Base-by-base conservation (phyloP, 1,140 invertebrate species). In the Drosophila dunni region DNA sequence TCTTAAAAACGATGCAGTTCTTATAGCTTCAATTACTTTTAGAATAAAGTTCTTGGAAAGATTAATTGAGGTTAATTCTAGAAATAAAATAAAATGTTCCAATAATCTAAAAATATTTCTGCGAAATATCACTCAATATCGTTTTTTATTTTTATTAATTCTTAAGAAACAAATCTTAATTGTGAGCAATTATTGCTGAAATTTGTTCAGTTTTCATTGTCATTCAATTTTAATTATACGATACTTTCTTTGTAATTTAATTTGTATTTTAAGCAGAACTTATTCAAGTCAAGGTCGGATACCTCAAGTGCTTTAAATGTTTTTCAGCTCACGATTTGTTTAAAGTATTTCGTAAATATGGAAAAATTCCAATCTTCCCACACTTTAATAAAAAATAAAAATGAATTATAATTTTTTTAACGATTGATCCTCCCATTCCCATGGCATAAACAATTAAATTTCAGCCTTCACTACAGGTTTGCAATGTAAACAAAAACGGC, bases 301-400 rank as follows among this genome's bases (percentile, higher is more conserved):
- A 17, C 8, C 24, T 36, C 36, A 1, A 20, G 7, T 2, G 10
- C 8, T 20, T 36, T 42, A 8, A 9, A 29, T 29, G 36, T 15
- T 44, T 60, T 17, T 38, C 7, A 63, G 36, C 34, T n/a, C 54
- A 54, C 38, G n/a, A 10, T 17, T 54, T 71, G 36, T 46, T 56
- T 56, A 40, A 40, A 20, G 1, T 50, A 60, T 50, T 42, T 15
- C n/a, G 20, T 56, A 58, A 51, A 71, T 65, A 51, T 42, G 45
- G 36, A 13, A 44, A 53, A 8, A 44, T 33, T 67, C 8, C 50
- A 11, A 44, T 0, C n/a, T 33, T 33, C 48, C 36, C 34, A 33
- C 7, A 0, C 1, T 46, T 24, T 34, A 40, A 53, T 57, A 44
- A 58, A 72, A 40, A 71, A 44, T 57, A 36, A 54, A 54, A 45